Percentiles rank a stretch among this genome's conserved stretches.
Conservation (phyloP, 2,888 invertebrate genomes). For the Physocephala rufipes region DNA sequence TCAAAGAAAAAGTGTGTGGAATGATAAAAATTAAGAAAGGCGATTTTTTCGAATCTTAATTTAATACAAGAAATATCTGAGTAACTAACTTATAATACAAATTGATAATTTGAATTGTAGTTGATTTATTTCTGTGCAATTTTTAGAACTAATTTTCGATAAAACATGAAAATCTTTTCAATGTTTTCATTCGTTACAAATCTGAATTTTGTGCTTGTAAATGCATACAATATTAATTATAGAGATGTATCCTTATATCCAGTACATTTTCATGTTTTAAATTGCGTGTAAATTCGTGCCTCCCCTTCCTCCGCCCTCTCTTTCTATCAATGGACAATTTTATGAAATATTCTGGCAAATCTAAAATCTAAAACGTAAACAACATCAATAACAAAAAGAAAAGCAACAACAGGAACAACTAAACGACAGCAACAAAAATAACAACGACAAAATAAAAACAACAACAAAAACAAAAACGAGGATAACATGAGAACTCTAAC, state of each 20-base stretch:
- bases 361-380: background rate
- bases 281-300: no score
- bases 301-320: background rate
- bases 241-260: background rate
- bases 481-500: constrained; percentile 6
- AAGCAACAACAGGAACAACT: background rate
- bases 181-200: no score
- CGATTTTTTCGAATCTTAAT: no score
- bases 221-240: no score
- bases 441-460: background rate
- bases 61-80: no score
- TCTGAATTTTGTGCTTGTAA: no score
- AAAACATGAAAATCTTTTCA: background rate
- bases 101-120: no score
- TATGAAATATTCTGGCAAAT: background rate
- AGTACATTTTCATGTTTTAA: background rate
- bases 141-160: background rate
- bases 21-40: no score
- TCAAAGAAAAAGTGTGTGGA: no score
- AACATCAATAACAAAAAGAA: background rate
- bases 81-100: no score
- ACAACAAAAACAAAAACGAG: constrained; percentile 1
- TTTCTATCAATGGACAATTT: background rate
- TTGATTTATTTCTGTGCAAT: no score
- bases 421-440: background rate